Percentiles rank a stretch among this genome's conserved stretches.
phyloP scores from a whole-genome alignment of 2,797 vertebrate species.

The Protonibea diacanthus region DNA sequence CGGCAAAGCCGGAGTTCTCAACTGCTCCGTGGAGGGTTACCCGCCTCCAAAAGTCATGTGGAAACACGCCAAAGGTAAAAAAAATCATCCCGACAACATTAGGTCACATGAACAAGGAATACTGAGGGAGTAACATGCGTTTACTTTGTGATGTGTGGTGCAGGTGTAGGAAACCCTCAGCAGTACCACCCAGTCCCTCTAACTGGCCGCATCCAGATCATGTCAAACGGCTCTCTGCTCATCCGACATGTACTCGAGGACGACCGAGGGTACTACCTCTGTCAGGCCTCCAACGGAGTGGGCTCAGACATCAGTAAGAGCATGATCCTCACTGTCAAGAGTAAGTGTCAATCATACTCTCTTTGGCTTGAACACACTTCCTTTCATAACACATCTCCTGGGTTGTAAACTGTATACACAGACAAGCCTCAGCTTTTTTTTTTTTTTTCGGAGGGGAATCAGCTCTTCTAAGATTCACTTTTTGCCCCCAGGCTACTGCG shows the following conservation, averaged over 20 bases:
- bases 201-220: constrained; percentile 97
- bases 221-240: constrained; percentile 96
- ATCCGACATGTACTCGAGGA: constrained; percentile 98
- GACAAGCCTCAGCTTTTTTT: constrained; percentile 26
- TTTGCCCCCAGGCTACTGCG: constrained; percentile 64
- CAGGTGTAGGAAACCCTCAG: constrained; percentile 96
- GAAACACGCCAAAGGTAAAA: constrained; percentile 97
- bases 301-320: constrained; percentile 99
- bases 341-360: constrained; percentile 76
- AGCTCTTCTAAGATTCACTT: constrained; percentile 62
- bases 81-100: neutral
- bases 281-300: constrained; percentile 98
- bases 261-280: constrained; percentile 97
- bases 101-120: neutral
- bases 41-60: constrained; percentile 99
- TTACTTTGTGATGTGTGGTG: constrained; percentile 20
- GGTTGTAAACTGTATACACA: constrained; percentile 27
- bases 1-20: constrained; percentile 95
- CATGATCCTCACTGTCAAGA: constrained; percentile 97
- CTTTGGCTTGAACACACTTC: constrained; percentile 32
- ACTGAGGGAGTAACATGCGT: neutral
- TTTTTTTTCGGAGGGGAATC: constrained; percentile 47
- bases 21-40: constrained; percentile 97
- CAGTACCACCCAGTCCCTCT: constrained; percentile 98
- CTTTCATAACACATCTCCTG: constrained; percentile 51